Evolutionary conservation across 2,888 invertebrate genomes (phyloP).

Genomic region (Pyrgus malvae): DNA sequence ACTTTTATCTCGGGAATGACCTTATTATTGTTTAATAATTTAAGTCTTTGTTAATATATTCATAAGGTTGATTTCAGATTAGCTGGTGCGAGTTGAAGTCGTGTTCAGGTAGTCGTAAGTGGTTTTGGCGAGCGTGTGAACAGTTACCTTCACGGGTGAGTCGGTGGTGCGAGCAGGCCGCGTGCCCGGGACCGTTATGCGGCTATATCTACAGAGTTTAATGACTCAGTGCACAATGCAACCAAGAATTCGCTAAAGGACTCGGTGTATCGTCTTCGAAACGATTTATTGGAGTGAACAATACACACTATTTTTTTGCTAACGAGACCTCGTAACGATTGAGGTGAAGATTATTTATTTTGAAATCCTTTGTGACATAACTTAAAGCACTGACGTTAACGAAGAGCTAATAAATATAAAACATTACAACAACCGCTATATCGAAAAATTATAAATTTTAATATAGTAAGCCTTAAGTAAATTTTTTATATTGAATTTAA

Average conservation of each 20-base stretch:
- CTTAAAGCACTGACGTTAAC: too few relatives aligned
- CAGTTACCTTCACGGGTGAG: constrained; percentile 40
- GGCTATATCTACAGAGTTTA: constrained; percentile 51
- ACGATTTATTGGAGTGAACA: neutral
- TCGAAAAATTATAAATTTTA: too few relatives aligned
- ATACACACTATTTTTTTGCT: too few relatives aligned
- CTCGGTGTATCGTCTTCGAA: neutral
- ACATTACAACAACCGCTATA: too few relatives aligned
- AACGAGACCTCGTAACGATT: too few relatives aligned
- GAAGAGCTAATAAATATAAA: too few relatives aligned
- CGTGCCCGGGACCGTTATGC: constrained; percentile 48
- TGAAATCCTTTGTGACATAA: too few relatives aligned
- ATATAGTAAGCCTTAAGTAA: too few relatives aligned
- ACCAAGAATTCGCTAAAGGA: constrained; percentile 40
- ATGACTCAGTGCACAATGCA: constrained; percentile 53
- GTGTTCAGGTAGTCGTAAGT: constrained; percentile 24
- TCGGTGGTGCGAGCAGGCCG: constrained; percentile 30
- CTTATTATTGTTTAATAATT: neutral
- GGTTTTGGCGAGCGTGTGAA: constrained; percentile 28
- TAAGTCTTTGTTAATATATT: neutral
- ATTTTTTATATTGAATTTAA: too few relatives aligned
- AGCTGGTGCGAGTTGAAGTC: neutral
- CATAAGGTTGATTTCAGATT: neutral
- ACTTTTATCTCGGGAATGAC: constrained; percentile 21
- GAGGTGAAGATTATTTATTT: too few relatives aligned